Evolutionary conservation across 2,888 invertebrate species (phyloP).

Genomic region (Melipona beecheii): DNA sequence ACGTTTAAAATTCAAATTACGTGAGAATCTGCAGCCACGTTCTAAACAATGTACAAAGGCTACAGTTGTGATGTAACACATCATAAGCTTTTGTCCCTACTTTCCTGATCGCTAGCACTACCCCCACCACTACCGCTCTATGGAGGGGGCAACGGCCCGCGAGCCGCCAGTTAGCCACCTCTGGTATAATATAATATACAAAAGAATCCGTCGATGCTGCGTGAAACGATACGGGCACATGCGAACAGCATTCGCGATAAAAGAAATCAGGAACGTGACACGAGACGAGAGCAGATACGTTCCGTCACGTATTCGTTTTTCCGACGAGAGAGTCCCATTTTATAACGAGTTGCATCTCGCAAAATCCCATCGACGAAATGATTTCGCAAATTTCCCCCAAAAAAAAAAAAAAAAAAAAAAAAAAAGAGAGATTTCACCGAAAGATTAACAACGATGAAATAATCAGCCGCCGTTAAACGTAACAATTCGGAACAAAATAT

Average conservation of each 20-base stretch:
- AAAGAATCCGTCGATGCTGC: neutral
- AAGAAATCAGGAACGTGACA: slow-evolving; percentile 3
- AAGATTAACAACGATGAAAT: neutral
- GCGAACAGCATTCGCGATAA: neutral
- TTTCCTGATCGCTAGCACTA: too few species aligned
- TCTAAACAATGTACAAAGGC: too few species aligned
- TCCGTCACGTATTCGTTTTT: neutral
- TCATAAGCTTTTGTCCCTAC: too few species aligned
- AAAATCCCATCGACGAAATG: neutral
- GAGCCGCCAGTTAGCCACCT: too few species aligned
- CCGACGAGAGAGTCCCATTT: neutral
- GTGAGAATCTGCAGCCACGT: too few species aligned
- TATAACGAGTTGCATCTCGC: neutral
- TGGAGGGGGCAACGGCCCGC: too few species aligned
- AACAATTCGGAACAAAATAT: neutral
- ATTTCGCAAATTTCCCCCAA: neutral
- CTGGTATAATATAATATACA: too few species aligned
- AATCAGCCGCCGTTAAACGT: neutral
- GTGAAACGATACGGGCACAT: neutral
- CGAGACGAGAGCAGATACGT: neutral
- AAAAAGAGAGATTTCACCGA: neutral
- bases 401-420: neutral
- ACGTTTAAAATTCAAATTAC: too few species aligned
- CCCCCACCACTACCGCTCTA: too few species aligned
- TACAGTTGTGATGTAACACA: too few species aligned